Conservation (phyloP, 53 echinoderm and acorn worm genomes). For the Apostichopus leukothele region DNA sequence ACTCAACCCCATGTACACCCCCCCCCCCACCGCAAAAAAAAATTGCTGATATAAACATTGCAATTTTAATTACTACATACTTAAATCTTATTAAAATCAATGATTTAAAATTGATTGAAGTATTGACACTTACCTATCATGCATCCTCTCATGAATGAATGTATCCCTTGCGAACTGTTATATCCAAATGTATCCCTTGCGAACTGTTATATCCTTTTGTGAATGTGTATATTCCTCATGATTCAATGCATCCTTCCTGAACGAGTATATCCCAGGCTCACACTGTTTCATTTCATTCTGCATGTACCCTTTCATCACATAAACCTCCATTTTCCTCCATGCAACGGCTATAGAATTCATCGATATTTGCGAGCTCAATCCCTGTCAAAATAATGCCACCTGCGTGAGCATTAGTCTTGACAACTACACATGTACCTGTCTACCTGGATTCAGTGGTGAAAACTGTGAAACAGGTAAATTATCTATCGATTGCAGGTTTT, state of each 20-base stretch:
- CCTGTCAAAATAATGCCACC: constrained; percentile 60
- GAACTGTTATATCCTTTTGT: too few relatives aligned
- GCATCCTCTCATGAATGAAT: too few relatives aligned
- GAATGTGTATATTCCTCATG: not conserved
- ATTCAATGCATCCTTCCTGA: not conserved
- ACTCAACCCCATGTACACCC: too few relatives aligned
- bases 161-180: too few relatives aligned
- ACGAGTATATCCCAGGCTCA: not conserved
- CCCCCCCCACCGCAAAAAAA: too few relatives aligned
- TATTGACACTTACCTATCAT: too few relatives aligned
- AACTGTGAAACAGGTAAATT: constrained; percentile 52
- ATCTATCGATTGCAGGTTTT: too few relatives aligned
- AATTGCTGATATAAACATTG: too few relatives aligned
- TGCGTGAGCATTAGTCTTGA: constrained; percentile 28
- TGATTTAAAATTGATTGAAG: too few relatives aligned
- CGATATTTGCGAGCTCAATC: constrained; percentile 16
- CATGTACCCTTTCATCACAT: not conserved
- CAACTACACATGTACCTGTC: constrained; percentile 49
- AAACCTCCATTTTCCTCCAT: not conserved
- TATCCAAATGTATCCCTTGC: too few relatives aligned
- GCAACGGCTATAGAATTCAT: not conserved
- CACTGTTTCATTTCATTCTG: not conserved
- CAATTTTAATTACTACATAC: too few relatives aligned
- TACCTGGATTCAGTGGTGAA: constrained; percentile 49
- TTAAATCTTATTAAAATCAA: too few relatives aligned